Evolutionary conservation across 2,113 vertebrate species (phyloP).

Genomic region (Bungarus multicinctus): DNA sequence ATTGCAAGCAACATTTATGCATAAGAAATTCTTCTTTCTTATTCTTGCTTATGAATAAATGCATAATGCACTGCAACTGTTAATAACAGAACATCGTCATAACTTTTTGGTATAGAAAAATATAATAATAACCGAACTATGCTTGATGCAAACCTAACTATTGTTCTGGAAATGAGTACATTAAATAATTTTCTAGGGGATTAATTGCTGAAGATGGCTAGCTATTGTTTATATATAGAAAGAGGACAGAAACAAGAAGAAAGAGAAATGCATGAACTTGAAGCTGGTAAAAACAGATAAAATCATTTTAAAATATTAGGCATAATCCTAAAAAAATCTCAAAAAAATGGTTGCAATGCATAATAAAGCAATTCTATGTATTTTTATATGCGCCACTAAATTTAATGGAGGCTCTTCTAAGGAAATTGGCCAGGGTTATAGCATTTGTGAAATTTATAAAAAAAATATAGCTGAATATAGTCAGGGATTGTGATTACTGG

Average conservation of each 20-base stretch:
- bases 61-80: background rate
- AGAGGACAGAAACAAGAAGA: background rate
- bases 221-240: constrained; percentile 9
- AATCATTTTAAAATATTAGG: background rate
- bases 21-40: background rate
- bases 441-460: background rate
- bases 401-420: background rate
- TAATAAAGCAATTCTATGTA: background rate
- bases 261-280: background rate
- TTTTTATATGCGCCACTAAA: background rate
- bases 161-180: constrained; percentile 17
- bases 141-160: constrained; percentile 21
- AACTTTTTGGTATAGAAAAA: constrained; percentile 37
- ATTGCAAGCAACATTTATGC: background rate
- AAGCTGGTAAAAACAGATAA: background rate
- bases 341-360: too few species aligned
- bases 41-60: background rate
- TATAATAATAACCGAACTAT: background rate
- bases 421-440: background rate
- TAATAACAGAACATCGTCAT: background rate
- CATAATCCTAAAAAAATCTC: background rate
- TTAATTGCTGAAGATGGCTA: background rate
- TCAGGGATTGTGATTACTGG: background rate
- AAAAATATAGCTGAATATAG: background rate
- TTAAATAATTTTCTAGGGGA: constrained; percentile 13